These are phyloP conservation scores for Hofmannophila pseudospretella DNA, from an alignment of 2,888 invertebrate species.

Conservation along the genomic window DNA sequence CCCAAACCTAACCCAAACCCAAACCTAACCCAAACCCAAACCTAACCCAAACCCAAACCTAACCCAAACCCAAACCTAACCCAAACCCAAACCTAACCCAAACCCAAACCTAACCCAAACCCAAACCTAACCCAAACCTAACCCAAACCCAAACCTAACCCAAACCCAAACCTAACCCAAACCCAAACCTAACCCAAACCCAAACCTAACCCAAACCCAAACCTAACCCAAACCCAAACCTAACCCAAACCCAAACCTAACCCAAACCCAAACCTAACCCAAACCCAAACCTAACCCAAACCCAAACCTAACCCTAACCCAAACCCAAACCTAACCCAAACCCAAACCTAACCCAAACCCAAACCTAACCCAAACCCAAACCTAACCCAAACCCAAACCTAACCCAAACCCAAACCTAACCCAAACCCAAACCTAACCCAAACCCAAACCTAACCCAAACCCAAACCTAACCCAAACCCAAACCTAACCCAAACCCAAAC, in stretches of 20 bases:
- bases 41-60: too few relatives aligned
- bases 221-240: conserved; percentile 17
- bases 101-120: too few relatives aligned
- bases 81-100: too few relatives aligned
- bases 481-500: conserved; percentile 15
- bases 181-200: conserved; percentile 19
- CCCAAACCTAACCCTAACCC: too few relatives aligned
- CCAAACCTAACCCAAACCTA: too few relatives aligned
- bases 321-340: conserved; percentile 17
- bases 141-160: too few relatives aligned
- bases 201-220: conserved; percentile 18
- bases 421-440: conserved; percentile 14
- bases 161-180: conserved; percentile 18
- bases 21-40: too few relatives aligned
- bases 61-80: too few relatives aligned
- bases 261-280: conserved; percentile 15
- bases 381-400: conserved; percentile 16
- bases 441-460: conserved; percentile 13
- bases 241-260: conserved; percentile 15
- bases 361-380: conserved; percentile 16
- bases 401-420: conserved; percentile 15
- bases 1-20: too few relatives aligned
- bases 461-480: conserved; percentile 13
- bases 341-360: conserved; percentile 16
- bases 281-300: conserved; percentile 9